Conservation (phyloP, 2,797 vertebrate species). For the Myotis pilosus region DNA sequence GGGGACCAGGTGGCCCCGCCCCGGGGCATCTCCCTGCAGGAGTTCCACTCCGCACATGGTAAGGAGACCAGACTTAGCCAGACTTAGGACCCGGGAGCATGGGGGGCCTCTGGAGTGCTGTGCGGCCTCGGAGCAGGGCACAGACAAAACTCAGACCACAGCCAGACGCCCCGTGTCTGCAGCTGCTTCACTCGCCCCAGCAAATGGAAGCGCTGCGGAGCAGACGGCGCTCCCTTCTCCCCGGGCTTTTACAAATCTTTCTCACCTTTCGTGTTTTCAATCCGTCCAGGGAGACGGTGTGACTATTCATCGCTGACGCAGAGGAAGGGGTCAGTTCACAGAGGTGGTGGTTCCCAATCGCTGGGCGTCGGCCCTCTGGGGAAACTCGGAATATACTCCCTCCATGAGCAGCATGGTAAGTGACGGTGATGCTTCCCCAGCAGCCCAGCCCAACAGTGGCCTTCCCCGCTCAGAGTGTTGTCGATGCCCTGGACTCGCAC, state of each 20-base stretch:
- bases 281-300: not conserved
- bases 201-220: not conserved
- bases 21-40: not conserved
- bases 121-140: not conserved
- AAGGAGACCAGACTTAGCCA: not conserved
- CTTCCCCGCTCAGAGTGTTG: not conserved
- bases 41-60: not conserved
- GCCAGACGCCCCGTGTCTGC: not conserved
- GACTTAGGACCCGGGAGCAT: not conserved
- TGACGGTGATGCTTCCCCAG: not conserved
- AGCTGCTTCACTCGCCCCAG: not conserved
- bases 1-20: not conserved
- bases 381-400: not conserved
- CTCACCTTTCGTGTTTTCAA: not conserved
- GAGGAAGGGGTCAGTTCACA: slow-evolving; percentile 8
- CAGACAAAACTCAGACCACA: not conserved
- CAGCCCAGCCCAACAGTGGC: not conserved
- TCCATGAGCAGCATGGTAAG: not conserved
- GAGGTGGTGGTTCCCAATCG: not conserved
- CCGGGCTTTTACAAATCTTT: not conserved
- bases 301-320: not conserved
- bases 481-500: not conserved
- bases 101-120: not conserved
- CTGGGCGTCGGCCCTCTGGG: not conserved
- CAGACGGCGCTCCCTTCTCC: not conserved